Evolutionary conservation across 2,888 invertebrate species (phyloP).

Genomic region (Trisateles emortualis): DNA sequence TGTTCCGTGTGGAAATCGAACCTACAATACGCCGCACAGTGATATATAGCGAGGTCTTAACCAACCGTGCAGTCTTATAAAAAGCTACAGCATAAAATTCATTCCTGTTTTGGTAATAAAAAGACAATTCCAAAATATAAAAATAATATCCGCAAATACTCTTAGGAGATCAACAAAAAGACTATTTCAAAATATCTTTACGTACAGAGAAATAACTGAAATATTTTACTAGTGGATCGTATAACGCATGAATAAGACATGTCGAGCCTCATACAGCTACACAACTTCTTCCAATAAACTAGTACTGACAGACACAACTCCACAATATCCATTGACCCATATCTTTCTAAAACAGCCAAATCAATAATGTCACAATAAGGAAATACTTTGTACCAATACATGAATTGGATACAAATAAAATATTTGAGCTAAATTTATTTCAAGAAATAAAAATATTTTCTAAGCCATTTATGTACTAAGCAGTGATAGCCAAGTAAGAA

Average conservation of each 20-base stretch:
- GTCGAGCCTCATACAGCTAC: constrained; percentile 7
- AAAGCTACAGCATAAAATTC: no score
- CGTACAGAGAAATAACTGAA: not conserved
- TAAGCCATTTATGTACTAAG: no score
- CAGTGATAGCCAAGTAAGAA: no score
- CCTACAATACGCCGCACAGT: no score
- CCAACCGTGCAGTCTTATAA: no score
- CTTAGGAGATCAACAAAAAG: not conserved
- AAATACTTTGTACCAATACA: constrained; percentile 14
- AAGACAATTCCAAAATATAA: no score
- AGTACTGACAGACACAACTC: constrained; percentile 29
- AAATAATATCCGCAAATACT: no score
- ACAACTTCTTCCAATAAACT: constrained; percentile 25
- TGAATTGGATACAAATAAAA: not conserved
- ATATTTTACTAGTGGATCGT: constrained; percentile 9
- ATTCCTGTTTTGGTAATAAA: no score
- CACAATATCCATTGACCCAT: constrained; percentile 37
- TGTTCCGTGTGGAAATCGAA: no score
- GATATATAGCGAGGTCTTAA: no score
- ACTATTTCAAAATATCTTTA: not conserved
- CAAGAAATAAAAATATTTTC: not conserved
- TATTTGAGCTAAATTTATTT: not conserved
- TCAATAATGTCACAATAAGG: constrained; percentile 29
- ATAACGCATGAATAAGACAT: constrained; percentile 22
- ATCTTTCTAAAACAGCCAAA: constrained; percentile 40